Conservation (phyloP, 2,113 vertebrate genomes). For the Nothobranchius kuhntae region DNA sequence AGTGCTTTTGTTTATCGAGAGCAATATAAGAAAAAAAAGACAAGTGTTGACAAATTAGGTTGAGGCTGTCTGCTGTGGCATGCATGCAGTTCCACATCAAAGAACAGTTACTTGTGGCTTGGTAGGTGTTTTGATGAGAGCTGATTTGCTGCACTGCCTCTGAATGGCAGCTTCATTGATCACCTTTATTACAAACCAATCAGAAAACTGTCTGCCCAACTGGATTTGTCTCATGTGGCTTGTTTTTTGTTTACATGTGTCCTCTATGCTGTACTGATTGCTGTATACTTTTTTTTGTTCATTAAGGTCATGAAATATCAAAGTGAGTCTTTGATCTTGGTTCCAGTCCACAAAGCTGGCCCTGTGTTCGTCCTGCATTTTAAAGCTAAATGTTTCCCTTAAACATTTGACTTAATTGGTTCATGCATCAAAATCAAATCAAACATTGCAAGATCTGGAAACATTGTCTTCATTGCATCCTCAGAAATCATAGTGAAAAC, state of each 20-base stretch:
- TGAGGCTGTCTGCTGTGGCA: conserved; percentile 35
- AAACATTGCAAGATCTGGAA: not conserved
- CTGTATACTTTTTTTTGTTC: not conserved
- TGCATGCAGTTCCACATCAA: conserved; percentile 23
- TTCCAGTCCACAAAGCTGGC: not conserved
- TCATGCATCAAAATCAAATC: not conserved
- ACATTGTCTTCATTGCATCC: not conserved
- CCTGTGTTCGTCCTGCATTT: not conserved
- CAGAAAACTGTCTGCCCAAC: conserved; percentile 43
- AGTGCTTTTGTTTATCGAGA: not conserved
- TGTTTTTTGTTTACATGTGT: conserved; percentile 3
- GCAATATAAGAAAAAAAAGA: not conserved
- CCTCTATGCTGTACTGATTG: conserved; percentile 11
- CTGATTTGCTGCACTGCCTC: conserved; percentile 40
- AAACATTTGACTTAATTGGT: too few species aligned
- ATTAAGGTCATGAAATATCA: conserved; percentile 2
- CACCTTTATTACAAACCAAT: conserved; percentile 55
- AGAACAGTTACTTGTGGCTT: conserved; percentile 28
- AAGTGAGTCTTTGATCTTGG: conserved; percentile 6
- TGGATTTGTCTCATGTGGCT: conserved; percentile 36
- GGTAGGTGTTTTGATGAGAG: conserved; percentile 46
- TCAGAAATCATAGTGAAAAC: too few species aligned
- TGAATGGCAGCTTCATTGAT: conserved; percentile 51
- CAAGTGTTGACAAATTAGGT: conserved; percentile 31
- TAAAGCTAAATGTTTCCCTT: not conserved